Conservation (phyloP, 2,797 vertebrate genomes). For the Anomalospiza imberbis region DNA sequence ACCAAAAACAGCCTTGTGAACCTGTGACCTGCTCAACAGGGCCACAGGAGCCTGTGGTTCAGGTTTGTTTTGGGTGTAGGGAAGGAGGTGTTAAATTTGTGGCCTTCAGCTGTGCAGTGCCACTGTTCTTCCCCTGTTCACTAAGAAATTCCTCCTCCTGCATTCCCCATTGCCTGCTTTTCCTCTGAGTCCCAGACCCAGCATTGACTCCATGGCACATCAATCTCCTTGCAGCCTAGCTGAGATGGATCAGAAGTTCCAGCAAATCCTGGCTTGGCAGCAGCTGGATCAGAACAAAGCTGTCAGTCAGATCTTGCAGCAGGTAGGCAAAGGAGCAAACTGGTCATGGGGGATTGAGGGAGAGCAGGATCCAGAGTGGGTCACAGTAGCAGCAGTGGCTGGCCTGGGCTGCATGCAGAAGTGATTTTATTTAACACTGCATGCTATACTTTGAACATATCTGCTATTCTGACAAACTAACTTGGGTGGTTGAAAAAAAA, state of each 20-base stretch:
- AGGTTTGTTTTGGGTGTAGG: background rate
- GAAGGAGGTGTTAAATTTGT: background rate
- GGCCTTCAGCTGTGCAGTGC: background rate
- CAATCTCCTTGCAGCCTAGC: slow-evolving; percentile 79
- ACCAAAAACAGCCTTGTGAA: background rate
- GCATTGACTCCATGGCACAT: background rate
- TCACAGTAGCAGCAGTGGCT: background rate
- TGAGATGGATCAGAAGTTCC: slow-evolving; percentile 86
- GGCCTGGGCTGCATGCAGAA: background rate
- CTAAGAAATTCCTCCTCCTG: background rate
- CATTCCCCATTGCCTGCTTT: background rate
- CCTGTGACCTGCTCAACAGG: background rate
- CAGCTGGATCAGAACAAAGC: slow-evolving; percentile 94
- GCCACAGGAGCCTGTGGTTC: background rate
- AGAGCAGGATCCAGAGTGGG: background rate
- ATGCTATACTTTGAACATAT: background rate
- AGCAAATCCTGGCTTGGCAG: slow-evolving; percentile 87
- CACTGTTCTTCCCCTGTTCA: background rate
- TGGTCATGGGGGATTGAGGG: background rate
- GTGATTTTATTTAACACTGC: background rate
- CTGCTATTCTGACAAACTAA: background rate
- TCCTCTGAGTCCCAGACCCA: background rate
- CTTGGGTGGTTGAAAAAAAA: background rate
- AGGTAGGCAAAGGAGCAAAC: slow-evolving; percentile 74
- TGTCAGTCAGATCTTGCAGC: slow-evolving; percentile 87